Conservation (phyloP, 2,888 invertebrate species). For the Drosophila melanosoma region DNA sequence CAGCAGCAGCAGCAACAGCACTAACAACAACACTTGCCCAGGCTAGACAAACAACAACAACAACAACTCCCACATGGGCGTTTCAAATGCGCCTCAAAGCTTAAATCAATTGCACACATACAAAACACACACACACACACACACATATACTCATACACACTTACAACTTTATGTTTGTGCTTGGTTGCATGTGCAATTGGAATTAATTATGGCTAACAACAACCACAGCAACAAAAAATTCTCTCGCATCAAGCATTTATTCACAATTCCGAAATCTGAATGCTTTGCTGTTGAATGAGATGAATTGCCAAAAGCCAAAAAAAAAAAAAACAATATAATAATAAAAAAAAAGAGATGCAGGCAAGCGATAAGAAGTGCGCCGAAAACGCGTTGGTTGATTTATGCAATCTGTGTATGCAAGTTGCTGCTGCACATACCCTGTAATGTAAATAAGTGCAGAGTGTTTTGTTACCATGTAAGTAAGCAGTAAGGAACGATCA, state of each 20-base stretch:
- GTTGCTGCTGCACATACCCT: slow-evolving; percentile 33
- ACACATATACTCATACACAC: not conserved
- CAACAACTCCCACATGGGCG: slow-evolving; percentile 59
- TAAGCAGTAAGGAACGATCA: not conserved
- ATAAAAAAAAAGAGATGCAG: slow-evolving; percentile 56
- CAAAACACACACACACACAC: slow-evolving; percentile 1
- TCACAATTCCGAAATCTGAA: slow-evolving; percentile 59
- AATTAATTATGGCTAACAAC: slow-evolving; percentile 79
- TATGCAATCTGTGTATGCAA: slow-evolving; percentile 54
- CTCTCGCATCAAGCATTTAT: slow-evolving; percentile 38
- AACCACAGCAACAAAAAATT: slow-evolving; percentile 29
- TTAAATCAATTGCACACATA: slow-evolving; percentile 37
- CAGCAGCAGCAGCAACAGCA: slow-evolving; percentile 18
- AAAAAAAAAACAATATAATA: not conserved
- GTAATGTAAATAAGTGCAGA: not conserved
- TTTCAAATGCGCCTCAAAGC: slow-evolving; percentile 48
- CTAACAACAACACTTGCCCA: slow-evolving; percentile 8
- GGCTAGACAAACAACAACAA: slow-evolving; percentile 19
- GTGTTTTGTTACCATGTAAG: not conserved
- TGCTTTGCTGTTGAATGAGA: slow-evolving; percentile 46
- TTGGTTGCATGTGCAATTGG: slow-evolving; percentile 79
- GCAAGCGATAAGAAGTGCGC: slow-evolving; percentile 69
- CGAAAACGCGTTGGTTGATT: slow-evolving; percentile 72
- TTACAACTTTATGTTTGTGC: slow-evolving; percentile 4
- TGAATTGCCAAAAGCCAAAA: slow-evolving; percentile 68